Conservation (phyloP, 2,888 invertebrate genomes). For the Therioaphis trifolii region DNA sequence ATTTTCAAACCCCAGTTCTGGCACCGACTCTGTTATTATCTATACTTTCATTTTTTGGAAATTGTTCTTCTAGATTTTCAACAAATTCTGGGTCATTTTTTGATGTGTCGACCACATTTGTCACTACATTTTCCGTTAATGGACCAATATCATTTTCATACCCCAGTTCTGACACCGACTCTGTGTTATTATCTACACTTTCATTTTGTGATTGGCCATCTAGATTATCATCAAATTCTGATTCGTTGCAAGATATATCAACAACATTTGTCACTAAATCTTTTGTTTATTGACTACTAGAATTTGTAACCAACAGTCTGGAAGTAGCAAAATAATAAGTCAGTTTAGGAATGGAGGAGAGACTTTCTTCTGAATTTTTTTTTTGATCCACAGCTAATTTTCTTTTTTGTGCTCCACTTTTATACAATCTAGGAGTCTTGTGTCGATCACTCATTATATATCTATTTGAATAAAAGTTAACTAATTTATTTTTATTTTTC, state of each 20-base stretch:
- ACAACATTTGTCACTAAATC: too few species aligned
- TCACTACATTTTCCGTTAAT: constrained; percentile 6
- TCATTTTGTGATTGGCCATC: too few species aligned
- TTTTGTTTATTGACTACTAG: too few species aligned
- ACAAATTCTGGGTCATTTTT: background rate
- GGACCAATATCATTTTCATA: background rate
- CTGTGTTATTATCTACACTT: too few species aligned
- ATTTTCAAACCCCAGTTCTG: constrained; percentile 15
- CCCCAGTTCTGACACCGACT: background rate
- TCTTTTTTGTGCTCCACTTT: constrained; percentile 12
- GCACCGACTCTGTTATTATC: constrained; percentile 13
- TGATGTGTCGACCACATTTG: background rate
- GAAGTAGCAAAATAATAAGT: background rate
- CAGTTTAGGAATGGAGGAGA: constrained; percentile 9
- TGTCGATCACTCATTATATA: background rate
- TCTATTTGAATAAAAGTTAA: too few species aligned
- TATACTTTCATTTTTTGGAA: background rate
- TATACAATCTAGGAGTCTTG: background rate
- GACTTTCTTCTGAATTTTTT: constrained; percentile 14
- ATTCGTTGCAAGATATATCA: too few species aligned
- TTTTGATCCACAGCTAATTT: constrained; percentile 7
- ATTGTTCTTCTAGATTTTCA: constrained; percentile 8
- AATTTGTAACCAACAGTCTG: too few species aligned
- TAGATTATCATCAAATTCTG: background rate
- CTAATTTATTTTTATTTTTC: too few species aligned